Base-by-base conservation (phyloP, 2,888 invertebrate genomes). In the Vandiemenella viatica region DNA sequence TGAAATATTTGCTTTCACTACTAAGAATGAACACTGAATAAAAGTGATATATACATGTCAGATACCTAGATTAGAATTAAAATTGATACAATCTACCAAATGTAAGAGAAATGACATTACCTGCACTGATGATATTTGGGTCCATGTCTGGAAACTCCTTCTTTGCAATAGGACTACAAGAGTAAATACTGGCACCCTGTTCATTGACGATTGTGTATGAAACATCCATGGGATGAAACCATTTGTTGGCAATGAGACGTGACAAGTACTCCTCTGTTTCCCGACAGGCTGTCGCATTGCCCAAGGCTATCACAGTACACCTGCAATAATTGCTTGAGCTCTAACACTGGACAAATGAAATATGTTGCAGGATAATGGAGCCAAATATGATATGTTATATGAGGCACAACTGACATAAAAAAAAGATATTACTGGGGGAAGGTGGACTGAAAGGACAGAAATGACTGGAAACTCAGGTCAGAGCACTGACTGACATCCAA, bases 161-260 rank as follows among this genome's bases (percentile, higher is more conserved):
- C 56, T 79, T 77, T 0, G 92, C 95, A 62, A 85, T 80, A 42
- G 79, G 73, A 55, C 90, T 83, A 50, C 90, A 83, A 10, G 92
- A 92, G 65, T 95, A 95, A 58, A 92, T 83, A 1, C 92, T 93
- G 0, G 91, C 90, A 0, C 95, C 95, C 60, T 83, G 79, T 66
- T 95, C 95, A 46, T 83, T 84, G 0, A 93, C 86, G 56, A 93
- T 89, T 43, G 88, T 80, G 57, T 82, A 82, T 1, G 77, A 76
- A 5, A 84, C 71, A 53, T 75, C 68, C 7, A 76, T 63, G 43
- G 65, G 64, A n/a, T 52, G 17, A 54, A 90, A 75, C 46, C 66
- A 62, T 1, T 71, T 67, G 0, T 62, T 60, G 45, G 71, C 62
- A 44, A 83, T 81, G 23, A 82, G 63, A 41, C 72, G 62, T 0